Conservation (phyloP, 2,888 invertebrate species). For the Xylota segnis region DNA sequence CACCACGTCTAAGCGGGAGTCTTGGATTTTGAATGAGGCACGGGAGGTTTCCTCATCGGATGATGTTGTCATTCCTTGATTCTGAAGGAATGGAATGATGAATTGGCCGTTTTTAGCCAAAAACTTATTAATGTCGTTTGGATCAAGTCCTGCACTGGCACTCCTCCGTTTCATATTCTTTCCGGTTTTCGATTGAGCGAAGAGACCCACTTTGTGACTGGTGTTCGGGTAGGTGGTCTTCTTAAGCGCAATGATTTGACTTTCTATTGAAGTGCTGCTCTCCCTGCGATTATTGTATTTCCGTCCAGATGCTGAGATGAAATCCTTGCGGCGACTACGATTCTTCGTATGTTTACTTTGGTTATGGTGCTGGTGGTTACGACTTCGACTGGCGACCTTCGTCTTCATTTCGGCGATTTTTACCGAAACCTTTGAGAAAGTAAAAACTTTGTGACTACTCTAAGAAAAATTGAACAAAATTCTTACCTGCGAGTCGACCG, state of each 20-base stretch:
- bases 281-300: conserved; percentile 84
- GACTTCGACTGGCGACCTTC: conserved; percentile 87
- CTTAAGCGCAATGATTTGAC: conserved; percentile 87
- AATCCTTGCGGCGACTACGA: conserved; percentile 81
- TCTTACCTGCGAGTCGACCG: conserved; percentile 92
- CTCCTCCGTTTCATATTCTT: conserved; percentile 81
- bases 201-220: conserved; percentile 82
- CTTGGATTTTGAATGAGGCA: conserved; percentile 83
- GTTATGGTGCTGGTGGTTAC: conserved; percentile 79
- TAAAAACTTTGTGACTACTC: not conserved
- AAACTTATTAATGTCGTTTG: conserved; percentile 82
- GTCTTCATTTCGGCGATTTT: conserved; percentile 94
- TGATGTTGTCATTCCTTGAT: conserved; percentile 84
- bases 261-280: conserved; percentile 93
- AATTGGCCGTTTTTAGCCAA: conserved; percentile 83
- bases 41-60: conserved; percentile 84
- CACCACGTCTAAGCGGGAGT: conserved; percentile 83
- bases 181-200: conserved; percentile 80
- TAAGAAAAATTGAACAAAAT: not conserved
- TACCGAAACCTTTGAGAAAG: conserved; percentile 86
- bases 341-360: conserved; percentile 80
- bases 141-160: conserved; percentile 82
- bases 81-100: conserved; percentile 84
- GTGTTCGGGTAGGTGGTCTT: conserved; percentile 83
- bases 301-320: conserved; percentile 81